Conservation (phyloP, 2,888 invertebrate species). For the Eupithecia inturbata region DNA sequence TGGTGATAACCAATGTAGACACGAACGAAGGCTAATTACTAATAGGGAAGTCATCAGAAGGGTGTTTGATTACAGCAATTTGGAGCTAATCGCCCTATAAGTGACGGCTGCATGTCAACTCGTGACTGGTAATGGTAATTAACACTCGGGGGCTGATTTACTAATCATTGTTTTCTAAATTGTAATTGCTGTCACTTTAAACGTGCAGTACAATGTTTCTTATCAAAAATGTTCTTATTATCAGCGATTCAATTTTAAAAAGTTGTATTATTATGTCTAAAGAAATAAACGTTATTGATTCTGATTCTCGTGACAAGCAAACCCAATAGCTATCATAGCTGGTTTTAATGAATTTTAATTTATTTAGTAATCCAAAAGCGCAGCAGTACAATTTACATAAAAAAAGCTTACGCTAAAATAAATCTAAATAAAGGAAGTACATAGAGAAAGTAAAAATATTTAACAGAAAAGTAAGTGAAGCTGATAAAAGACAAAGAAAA, state of each 20-base stretch:
- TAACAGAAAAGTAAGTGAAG: too few relatives aligned
- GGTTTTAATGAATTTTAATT: neutral
- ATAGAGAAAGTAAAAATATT: too few relatives aligned
- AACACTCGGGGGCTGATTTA: neutral
- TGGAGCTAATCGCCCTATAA: neutral
- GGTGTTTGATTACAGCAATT: constrained; percentile 5
- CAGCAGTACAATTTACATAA: too few relatives aligned
- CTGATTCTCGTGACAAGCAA: too few relatives aligned
- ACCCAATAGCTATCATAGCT: neutral
- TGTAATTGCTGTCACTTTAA: neutral
- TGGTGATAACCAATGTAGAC: neutral
- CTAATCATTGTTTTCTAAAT: neutral
- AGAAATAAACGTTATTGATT: too few relatives aligned
- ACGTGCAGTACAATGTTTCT: neutral
- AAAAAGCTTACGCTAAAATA: too few relatives aligned
- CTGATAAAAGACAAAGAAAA: too few relatives aligned
- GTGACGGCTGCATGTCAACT: neutral
- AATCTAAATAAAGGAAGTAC: too few relatives aligned
- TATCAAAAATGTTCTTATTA: too few relatives aligned
- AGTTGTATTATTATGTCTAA: too few relatives aligned
- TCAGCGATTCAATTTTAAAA: too few relatives aligned
- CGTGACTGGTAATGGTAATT: constrained; percentile 2
- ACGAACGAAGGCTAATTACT: neutral
- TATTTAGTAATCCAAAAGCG: too few relatives aligned
- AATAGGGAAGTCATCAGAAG: neutral